phyloP scores from a whole-genome alignment of 2,113 vertebrate genomes.

The Numida meleagris region DNA sequence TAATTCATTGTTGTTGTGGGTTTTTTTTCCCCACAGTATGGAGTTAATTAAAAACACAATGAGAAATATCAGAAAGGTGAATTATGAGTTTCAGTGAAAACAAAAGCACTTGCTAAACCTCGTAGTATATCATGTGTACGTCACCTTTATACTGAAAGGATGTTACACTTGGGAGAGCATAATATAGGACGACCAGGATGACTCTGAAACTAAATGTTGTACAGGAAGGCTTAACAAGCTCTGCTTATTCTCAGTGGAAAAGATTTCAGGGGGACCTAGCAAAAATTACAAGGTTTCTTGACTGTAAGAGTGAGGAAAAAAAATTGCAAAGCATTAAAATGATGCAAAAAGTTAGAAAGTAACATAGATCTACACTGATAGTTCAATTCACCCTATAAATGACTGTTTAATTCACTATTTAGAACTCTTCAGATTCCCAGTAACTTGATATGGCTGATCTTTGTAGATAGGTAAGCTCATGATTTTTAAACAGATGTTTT shows the following conservation, averaged over 20 bases:
- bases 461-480: neutral
- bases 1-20: neutral
- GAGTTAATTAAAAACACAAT: neutral
- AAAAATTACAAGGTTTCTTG: neutral
- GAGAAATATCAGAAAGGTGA: neutral
- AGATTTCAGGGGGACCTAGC: slow-evolving; percentile 26
- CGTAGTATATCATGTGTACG: slow-evolving; percentile 21
- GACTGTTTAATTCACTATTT: neutral
- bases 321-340: neutral
- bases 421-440: neutral
- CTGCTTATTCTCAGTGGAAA: slow-evolving; percentile 16
- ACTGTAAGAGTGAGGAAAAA: neutral
- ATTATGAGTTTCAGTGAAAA: slow-evolving; percentile 2
- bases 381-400: neutral
- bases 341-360: neutral
- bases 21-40: neutral
- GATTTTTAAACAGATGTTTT: neutral
- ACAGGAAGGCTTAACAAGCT: slow-evolving; percentile 13
- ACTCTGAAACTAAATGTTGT: neutral
- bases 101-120: slow-evolving; percentile 16
- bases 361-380: neutral
- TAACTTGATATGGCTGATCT: neutral
- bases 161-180: neutral
- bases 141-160: slow-evolving; percentile 36
- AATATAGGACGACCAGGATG: slow-evolving; percentile 19